These are phyloP conservation scores for Tachysurus fulvidraco DNA, from an alignment of 2,113 vertebrate genomes.

Conservation along the genomic window DNA sequence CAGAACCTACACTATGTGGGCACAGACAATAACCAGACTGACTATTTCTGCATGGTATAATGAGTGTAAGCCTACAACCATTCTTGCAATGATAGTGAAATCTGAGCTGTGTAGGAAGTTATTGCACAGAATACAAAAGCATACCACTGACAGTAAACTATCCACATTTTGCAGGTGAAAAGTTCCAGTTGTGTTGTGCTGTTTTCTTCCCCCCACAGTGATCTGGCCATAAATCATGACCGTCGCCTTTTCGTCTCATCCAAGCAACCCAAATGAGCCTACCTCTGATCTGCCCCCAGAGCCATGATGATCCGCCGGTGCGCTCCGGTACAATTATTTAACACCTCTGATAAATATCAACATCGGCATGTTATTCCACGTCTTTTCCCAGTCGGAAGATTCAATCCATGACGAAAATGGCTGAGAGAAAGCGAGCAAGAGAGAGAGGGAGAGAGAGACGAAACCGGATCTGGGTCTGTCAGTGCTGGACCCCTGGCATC, in stretches of 20 bases:
- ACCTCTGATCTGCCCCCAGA: background rate
- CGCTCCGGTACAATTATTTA: background rate
- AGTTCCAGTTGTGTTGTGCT: constrained; percentile 5
- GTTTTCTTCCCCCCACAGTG: background rate
- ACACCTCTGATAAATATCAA: background rate
- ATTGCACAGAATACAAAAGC: background rate
- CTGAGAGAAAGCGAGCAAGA: background rate
- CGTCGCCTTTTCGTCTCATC: background rate
- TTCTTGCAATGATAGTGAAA: background rate
- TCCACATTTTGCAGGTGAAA: background rate
- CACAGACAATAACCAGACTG: background rate
- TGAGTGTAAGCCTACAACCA: background rate
- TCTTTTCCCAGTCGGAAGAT: constrained; percentile 4
- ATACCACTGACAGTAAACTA: background rate
- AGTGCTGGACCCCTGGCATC: background rate
- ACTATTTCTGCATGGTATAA: constrained; percentile 10
- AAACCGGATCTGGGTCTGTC: background rate
- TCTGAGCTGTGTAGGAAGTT: constrained; percentile 3
- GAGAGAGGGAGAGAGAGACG: background rate
- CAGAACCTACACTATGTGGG: background rate
- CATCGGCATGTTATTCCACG: background rate
- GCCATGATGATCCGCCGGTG: background rate
- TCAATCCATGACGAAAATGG: constrained; percentile 18
- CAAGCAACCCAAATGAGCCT: constrained; percentile 3
- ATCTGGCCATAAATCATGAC: background rate